Conservation (phyloP, 1,140 invertebrate species). For the Cherax quadricarinatus region DNA sequence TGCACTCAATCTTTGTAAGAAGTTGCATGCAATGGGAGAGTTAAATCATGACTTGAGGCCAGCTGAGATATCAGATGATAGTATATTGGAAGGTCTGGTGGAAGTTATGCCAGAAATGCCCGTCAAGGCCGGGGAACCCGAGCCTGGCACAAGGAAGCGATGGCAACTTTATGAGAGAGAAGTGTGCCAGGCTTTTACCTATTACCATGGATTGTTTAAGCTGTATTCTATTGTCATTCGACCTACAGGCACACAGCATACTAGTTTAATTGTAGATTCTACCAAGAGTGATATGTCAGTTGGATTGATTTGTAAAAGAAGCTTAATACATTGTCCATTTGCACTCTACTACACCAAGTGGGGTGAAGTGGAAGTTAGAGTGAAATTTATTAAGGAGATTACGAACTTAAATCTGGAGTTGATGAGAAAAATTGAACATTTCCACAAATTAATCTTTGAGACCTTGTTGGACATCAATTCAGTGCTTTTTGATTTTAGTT, state of each 20-base stretch:
- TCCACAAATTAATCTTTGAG: slow-evolving; percentile 61
- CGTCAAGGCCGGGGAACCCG: background rate
- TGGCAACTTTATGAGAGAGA: slow-evolving; percentile 54
- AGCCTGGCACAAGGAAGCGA: slow-evolving; percentile 59
- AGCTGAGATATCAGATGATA: slow-evolving; percentile 24
- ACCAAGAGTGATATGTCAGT: background rate
- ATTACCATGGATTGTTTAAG: background rate
- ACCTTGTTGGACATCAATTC: slow-evolving; percentile 32
- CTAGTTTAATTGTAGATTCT: slow-evolving; percentile 28
- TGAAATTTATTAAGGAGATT: slow-evolving; percentile 25
- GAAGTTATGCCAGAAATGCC: slow-evolving; percentile 32
- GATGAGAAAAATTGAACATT: no score
- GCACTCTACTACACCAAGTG: slow-evolving; percentile 64
- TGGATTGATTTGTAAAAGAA: slow-evolving; percentile 35
- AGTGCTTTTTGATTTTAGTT: slow-evolving; percentile 27
- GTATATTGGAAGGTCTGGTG: slow-evolving; percentile 24
- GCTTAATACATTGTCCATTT: slow-evolving; percentile 42
- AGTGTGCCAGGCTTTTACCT: slow-evolving; percentile 40
- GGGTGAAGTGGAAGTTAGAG: slow-evolving; percentile 51
- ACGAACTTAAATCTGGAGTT: background rate
- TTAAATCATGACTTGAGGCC: slow-evolving; percentile 58
- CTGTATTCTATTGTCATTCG: slow-evolving; percentile 36
- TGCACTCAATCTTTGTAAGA: slow-evolving; percentile 58
- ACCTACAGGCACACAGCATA: background rate
- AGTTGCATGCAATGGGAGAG: slow-evolving; percentile 55